Evolutionary conservation across 2,797 vertebrate genomes (phyloP).

Genomic region (Varecia variegata): DNA sequence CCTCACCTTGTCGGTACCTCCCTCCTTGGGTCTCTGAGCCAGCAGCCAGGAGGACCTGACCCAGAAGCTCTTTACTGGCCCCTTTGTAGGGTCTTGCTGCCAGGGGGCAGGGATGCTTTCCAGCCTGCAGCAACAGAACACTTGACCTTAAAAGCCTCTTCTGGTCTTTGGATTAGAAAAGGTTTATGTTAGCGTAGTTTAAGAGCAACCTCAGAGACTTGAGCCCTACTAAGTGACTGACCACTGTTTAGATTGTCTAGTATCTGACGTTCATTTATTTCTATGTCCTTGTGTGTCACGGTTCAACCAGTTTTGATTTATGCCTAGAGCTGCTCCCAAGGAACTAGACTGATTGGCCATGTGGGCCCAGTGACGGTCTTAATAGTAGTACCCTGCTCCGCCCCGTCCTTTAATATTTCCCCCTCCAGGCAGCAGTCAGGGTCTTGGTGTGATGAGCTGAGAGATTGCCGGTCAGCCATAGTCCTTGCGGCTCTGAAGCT

Average conservation of each 20-base stretch:
- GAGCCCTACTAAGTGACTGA: conserved; percentile 69
- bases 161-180: conserved; percentile 75
- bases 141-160: conserved; percentile 76
- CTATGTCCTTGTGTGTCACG: background rate
- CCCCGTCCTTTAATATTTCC: background rate
- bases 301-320: conserved; percentile 21
- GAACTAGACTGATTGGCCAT: background rate
- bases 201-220: conserved; percentile 73
- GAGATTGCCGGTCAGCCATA: background rate
- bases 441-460: background rate
- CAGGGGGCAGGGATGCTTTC: conserved; percentile 59
- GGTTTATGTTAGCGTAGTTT: conserved; percentile 69
- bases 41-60: conserved; percentile 53
- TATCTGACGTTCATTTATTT: conserved; percentile 35
- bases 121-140: conserved; percentile 55
- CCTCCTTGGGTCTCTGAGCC: conserved; percentile 51
- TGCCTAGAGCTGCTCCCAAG: conserved; percentile 41
- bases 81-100: conserved; percentile 59
- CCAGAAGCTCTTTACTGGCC: conserved; percentile 51
- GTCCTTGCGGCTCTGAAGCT: conserved; percentile 32
- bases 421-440: background rate
- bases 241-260: conserved; percentile 61
- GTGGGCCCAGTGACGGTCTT: background rate
- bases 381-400: background rate
- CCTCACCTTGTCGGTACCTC: conserved; percentile 58